These are phyloP conservation scores for Dendrocincla fuliginosa DNA, from an alignment of 2,797 vertebrate species.

Conservation along the genomic window DNA sequence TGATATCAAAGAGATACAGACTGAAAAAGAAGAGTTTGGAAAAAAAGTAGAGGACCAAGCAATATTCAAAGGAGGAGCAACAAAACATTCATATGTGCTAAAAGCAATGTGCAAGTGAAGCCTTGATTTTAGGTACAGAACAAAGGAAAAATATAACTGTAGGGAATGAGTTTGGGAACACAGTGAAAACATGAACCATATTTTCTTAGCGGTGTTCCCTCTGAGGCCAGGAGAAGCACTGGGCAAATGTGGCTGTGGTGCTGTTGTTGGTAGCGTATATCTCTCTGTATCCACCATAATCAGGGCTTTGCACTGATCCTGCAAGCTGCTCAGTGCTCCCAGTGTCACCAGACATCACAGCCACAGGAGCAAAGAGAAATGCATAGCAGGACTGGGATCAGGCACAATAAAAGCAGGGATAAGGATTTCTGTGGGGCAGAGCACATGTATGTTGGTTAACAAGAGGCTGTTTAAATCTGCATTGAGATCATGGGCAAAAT, in stretches of 20 bases:
- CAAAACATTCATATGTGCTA: neutral
- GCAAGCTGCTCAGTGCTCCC: neutral
- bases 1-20: neutral
- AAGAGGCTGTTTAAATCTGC: neutral
- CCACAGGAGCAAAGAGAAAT: neutral
- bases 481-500: neutral
- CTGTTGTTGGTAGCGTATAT: rapidly evolving
- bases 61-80: neutral
- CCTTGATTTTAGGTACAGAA: neutral
- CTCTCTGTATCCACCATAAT: neutral
- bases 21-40: neutral
- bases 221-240: neutral
- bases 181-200: neutral
- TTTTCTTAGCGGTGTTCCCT: neutral
- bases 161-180: neutral
- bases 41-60: neutral
- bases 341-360: neutral
- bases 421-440: neutral
- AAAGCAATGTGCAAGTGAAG: neutral
- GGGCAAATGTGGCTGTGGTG: neutral
- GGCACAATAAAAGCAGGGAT: neutral
- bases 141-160: neutral
- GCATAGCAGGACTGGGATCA: neutral
- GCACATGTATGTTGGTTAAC: neutral
- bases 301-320: neutral